Evolutionary conservation across 2,888 invertebrate species (phyloP), one percentile per base, ranked within the genome.

Genomic region (Cosmorhoe ocellata): DNA sequence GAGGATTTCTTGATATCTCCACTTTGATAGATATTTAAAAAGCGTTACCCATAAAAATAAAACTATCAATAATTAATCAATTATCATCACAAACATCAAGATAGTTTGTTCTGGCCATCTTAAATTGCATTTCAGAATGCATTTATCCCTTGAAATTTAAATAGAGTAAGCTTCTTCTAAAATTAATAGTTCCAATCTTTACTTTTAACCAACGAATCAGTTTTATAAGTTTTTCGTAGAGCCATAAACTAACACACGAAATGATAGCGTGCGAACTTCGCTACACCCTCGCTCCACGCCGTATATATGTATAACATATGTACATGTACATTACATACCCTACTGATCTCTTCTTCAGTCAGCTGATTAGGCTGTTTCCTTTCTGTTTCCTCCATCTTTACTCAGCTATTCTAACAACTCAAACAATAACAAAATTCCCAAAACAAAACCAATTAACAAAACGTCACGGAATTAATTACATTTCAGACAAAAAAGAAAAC

Each of bases 341-440:
- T 79, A 61, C 71, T 85, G 51, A 89, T 89, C 54, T 89, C 88
- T 66, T 89, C 89, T 60, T 89, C 89, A 22, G 85, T 85, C 61
- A 88, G 61, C 58, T 81, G 77, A 53, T 81, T 84, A 9, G 80
- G 69, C 56, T 81, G 76, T 43, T 65, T 66, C 47, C 67, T 61
- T 47, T 78, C 79, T 48, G 67, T 71, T 57, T 79, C 81, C 60
- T 79, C 75, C 79, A 81, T 78, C 41, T 58, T 61, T 52, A 62
- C 60, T 43, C 7, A 31, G 26, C 31, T 28, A 31, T 14, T 18
- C 38, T 33, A 46, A 18, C 14, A 39, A 30, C 32, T 31, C 4
- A 54, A 51, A 51, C 42, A 30, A 53, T 49, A 51, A 51, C 27
- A 45, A 59, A 61, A 51, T 44, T 28, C 39, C 46, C 51, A 26